These are phyloP conservation scores for Stegodyphus mimosarum DNA, from an alignment of 1,140 invertebrate species.

Conservation along the genomic window DNA sequence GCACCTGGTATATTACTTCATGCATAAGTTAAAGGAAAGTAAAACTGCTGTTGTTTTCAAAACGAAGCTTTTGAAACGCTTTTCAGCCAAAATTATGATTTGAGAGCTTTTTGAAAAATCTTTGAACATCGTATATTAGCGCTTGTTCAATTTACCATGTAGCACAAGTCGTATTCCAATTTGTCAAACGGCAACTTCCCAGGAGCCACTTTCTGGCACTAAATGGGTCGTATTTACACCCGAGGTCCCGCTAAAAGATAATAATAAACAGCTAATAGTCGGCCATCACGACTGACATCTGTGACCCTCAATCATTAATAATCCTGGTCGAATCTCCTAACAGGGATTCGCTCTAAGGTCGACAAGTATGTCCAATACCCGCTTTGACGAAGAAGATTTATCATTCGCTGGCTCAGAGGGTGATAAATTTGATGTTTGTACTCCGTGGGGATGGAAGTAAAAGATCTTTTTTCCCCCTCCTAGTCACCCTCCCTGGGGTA, in stretches of 20 bases:
- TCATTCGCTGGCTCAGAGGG: conserved; percentile 53
- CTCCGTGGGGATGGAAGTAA: conserved; percentile 24
- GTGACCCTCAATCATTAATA: conserved; percentile 60
- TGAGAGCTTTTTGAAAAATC: too few species aligned
- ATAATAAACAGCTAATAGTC: conserved; percentile 60
- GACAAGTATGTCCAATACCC: conserved; percentile 57
- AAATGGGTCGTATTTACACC: conserved; percentile 57
- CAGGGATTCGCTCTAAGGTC: conserved; percentile 45
- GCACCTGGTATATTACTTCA: too few species aligned
- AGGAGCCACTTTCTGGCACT: conserved; percentile 48
- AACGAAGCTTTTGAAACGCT: too few species aligned
- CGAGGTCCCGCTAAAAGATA: conserved; percentile 54
- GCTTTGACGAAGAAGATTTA: conserved; percentile 57
- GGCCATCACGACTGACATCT: conserved; percentile 49
- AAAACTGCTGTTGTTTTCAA: too few species aligned
- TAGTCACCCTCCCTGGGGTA: conserved; percentile 21
- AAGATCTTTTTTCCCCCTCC: conserved; percentile 25
- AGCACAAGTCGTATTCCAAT: conserved; percentile 42
- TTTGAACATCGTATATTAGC: too few species aligned
- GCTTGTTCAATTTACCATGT: not conserved
- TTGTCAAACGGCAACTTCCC: conserved; percentile 45
- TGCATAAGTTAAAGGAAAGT: too few species aligned
- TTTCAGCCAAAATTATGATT: too few species aligned
- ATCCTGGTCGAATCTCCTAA: conserved; percentile 39
- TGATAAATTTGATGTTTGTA: conserved; percentile 61